Percentiles rank a stretch among this genome's conserved stretches.
These are phyloP conservation scores for Petrocephalus sullivani DNA, from an alignment of 2,797 vertebrate species.

Conservation along the genomic window DNA sequence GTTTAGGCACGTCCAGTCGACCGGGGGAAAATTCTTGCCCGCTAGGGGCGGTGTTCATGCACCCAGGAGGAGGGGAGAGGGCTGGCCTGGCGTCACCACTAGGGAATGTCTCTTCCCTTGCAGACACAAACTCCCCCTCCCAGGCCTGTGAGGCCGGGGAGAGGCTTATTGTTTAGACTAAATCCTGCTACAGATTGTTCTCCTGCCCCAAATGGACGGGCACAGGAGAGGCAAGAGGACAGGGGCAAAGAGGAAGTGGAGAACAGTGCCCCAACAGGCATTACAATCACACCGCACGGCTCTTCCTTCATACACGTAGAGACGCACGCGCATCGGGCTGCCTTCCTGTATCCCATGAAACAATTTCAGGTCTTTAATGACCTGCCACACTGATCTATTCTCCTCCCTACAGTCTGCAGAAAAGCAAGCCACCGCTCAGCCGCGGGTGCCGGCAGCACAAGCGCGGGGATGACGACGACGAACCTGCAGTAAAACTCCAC, in stretches of 20 bases:
- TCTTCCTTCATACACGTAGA: neutral
- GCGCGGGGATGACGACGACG: neutral
- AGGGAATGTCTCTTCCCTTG: constrained; percentile 36
- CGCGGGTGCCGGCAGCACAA: neutral
- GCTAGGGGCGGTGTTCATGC: no score
- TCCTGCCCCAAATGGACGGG: neutral
- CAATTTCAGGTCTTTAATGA: neutral
- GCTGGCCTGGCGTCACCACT: constrained; percentile 30
- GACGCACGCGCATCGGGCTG: neutral
- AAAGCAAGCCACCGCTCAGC: neutral
- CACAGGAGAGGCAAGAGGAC: neutral
- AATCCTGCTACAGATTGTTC: constrained; percentile 39
- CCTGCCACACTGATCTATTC: neutral
- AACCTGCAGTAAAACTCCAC: neutral
- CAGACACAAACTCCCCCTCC: constrained; percentile 14
- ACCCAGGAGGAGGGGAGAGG: neutral
- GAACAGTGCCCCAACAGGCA: neutral
- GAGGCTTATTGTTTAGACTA: constrained; percentile 50
- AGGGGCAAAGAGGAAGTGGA: neutral
- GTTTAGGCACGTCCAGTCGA: no score
- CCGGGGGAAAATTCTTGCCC: no score
- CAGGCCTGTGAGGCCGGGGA: constrained; percentile 35
- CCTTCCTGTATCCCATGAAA: neutral
- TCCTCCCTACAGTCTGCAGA: neutral
- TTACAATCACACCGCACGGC: neutral